Evolutionary conservation across 2,797 vertebrate species (phyloP).

Genomic region (Poeciliopsis presidionis): DNA sequence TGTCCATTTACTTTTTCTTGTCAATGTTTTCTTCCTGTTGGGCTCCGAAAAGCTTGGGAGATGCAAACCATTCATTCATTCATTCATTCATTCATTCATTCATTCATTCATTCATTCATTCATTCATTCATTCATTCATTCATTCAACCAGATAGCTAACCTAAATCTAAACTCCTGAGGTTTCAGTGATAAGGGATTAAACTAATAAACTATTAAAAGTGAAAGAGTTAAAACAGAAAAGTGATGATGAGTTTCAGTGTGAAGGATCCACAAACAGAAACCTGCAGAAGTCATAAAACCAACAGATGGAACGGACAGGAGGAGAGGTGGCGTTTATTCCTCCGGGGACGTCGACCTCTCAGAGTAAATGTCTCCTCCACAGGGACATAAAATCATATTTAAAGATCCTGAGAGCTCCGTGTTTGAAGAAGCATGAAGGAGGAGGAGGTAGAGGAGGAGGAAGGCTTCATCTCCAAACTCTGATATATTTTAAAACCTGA

Average conservation of each 20-base stretch:
- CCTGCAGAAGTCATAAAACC: conserved; percentile 2
- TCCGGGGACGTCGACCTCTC: conserved; percentile 53
- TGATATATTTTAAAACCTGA: conserved; percentile 5
- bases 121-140: too few species aligned
- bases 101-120: background rate
- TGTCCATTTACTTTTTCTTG: too few species aligned
- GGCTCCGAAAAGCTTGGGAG: too few species aligned
- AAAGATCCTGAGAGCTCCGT: conserved; percentile 28
- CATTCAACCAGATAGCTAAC: background rate
- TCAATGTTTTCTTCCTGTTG: too few species aligned
- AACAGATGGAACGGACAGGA: background rate
- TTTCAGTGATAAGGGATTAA: background rate
- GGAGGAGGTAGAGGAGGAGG: conserved; percentile 15
- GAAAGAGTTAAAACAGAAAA: background rate
- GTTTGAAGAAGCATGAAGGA: conserved; percentile 23
- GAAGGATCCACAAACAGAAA: background rate
- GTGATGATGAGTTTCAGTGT: too few species aligned
- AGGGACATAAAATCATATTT: conserved; percentile 64
- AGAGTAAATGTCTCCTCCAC: conserved; percentile 66
- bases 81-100: background rate
- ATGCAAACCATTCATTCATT: background rate
- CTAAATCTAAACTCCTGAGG: background rate
- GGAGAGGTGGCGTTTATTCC: conserved; percentile 22
- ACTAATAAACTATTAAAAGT: background rate
- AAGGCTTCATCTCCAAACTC: conserved; percentile 1